phyloP scores from a whole-genome alignment of 2,113 vertebrate species.

The Megatriorchis doriae region DNA sequence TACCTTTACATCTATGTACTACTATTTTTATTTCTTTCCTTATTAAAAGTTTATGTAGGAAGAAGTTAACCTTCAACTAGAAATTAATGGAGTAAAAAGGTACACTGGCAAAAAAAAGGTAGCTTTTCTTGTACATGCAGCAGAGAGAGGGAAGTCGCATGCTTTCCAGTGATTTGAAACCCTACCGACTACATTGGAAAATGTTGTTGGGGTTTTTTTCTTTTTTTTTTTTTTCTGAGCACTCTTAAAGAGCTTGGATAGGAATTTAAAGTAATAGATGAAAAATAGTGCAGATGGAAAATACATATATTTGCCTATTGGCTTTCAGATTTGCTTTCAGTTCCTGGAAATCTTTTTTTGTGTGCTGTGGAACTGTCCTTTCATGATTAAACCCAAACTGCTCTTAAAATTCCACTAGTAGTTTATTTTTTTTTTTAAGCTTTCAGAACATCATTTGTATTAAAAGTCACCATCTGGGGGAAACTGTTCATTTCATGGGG shows the following conservation, averaged over 20 bases:
- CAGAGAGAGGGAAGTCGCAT: background rate
- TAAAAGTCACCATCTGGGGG: background rate
- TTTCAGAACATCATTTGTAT: background rate
- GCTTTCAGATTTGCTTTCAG: conserved; percentile 17
- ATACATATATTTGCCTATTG: background rate
- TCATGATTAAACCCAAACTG: background rate
- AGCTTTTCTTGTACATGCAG: background rate
- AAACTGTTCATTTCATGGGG: background rate
- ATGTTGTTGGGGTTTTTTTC: background rate
- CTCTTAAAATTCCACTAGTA: background rate
- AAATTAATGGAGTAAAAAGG: background rate
- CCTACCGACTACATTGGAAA: background rate
- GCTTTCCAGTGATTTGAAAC: conserved; percentile 4
- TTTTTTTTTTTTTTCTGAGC: background rate
- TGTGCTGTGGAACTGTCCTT: background rate
- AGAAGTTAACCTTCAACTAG: background rate
- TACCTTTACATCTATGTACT: background rate
- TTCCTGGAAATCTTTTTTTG: conserved; percentile 13
- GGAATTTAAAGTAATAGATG: background rate
- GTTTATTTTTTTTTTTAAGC: background rate
- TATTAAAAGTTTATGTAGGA: background rate
- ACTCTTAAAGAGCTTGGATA: background rate
- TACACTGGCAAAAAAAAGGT: background rate
- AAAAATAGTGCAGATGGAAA: conserved; percentile 45
- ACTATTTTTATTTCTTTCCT: background rate